A percentile compares a stretch with the other conserved stretches of the same genome.
Evolutionary conservation across 2,888 invertebrate species (phyloP).

Genomic region (Linyphia triangularis): DNA sequence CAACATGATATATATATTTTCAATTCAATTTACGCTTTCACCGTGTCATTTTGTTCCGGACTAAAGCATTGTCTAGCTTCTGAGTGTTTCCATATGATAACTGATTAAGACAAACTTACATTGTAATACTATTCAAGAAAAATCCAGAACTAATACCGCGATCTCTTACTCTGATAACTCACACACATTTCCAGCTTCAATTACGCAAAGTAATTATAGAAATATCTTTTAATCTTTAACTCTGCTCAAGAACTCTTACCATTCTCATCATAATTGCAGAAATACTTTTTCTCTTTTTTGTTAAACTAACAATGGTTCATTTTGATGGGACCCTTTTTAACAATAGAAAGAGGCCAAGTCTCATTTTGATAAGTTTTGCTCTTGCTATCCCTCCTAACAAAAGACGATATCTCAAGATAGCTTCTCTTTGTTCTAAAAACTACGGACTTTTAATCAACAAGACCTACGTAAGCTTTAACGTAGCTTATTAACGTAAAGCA

Average conservation of each 20-base stretch:
- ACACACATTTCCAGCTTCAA: constrained; percentile 33
- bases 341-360: constrained; percentile 45
- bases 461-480: constrained; percentile 67
- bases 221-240: constrained; percentile 49
- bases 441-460: constrained; percentile 68
- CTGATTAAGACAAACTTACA: constrained; percentile 7
- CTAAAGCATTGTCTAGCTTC: background rate
- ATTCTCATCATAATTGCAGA: constrained; percentile 60
- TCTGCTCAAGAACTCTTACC: constrained; percentile 57
- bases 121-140: background rate
- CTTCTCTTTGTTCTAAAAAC: constrained; percentile 69
- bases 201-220: constrained; percentile 42
- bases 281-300: constrained; percentile 17
- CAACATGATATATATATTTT: background rate
- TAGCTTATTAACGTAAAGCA: constrained; percentile 69
- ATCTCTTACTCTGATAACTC: background rate
- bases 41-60: background rate
- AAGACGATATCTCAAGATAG: constrained; percentile 63
- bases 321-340: constrained; percentile 48
- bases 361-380: constrained; percentile 55
- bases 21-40: background rate
- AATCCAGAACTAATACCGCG: background rate
- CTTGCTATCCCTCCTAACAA: constrained; percentile 39
- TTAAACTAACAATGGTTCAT: constrained; percentile 60
- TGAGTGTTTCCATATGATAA: constrained; percentile 2